Conservation (phyloP, 1,140 invertebrate genomes). For the Drosophila micromelanica region DNA sequence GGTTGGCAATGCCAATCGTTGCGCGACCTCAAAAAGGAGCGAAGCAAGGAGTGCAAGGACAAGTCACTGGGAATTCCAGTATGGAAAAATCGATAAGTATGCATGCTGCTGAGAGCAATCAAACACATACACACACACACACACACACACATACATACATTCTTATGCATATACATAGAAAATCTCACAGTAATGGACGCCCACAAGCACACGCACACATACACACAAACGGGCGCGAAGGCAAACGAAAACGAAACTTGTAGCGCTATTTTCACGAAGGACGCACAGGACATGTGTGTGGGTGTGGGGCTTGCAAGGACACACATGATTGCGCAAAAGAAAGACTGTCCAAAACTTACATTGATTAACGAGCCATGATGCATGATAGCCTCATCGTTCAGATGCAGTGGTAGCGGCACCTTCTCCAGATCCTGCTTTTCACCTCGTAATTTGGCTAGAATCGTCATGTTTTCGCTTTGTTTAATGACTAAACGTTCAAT, state of each 20-base stretch:
- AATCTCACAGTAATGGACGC: conserved; percentile 19
- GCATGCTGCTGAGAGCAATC: conserved; percentile 44
- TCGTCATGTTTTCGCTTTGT: conserved; percentile 54
- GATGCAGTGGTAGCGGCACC: conserved; percentile 87
- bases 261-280: conserved; percentile 56
- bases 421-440: conserved; percentile 85
- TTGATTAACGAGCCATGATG: conserved; percentile 69
- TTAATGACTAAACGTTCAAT: conserved; percentile 1
- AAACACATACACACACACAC: conserved; percentile 10
- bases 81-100: conserved; percentile 74
- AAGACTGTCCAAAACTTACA: conserved; percentile 54
- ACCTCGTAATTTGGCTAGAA: conserved; percentile 65
- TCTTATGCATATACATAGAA: conserved; percentile 40
- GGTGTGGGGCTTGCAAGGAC: conserved; percentile 51
- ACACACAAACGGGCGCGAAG: conserved; percentile 17
- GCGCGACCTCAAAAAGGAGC: conserved; percentile 37
- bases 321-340: conserved; percentile 59
- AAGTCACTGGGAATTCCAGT: conserved; percentile 65
- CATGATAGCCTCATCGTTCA: conserved; percentile 84
- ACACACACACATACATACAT: conserved; percentile 23
- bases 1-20: conserved; percentile 19
- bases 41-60: conserved; percentile 65
- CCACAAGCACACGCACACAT: conserved; percentile 11
- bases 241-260: conserved; percentile 71
- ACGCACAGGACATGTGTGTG: conserved; percentile 34